Conservation (phyloP, 1,140 invertebrate species). For the Bombus balteatus region DNA sequence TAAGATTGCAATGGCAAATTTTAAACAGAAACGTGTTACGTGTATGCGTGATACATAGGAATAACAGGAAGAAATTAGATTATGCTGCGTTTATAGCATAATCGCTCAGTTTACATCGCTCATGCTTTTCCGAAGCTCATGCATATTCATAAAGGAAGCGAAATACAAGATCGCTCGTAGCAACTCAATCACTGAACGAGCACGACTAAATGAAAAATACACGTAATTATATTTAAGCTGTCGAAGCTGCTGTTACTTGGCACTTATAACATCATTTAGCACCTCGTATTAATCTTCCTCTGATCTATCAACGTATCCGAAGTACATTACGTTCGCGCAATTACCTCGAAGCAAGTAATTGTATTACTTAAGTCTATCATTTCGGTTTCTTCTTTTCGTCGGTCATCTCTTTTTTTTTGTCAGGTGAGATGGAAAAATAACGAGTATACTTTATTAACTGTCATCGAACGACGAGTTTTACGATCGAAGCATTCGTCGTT, state of each 20-base stretch:
- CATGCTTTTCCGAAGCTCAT: background rate
- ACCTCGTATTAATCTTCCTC: background rate
- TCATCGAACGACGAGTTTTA: background rate
- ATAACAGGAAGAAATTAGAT: too few relatives aligned
- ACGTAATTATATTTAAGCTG: background rate
- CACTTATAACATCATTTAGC: background rate
- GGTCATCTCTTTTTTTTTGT: background rate
- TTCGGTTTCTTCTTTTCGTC: background rate
- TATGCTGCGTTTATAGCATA: too few relatives aligned
- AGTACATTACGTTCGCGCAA: background rate
- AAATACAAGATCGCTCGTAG: background rate
- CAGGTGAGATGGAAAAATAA: background rate
- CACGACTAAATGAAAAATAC: background rate
- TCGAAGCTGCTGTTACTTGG: background rate
- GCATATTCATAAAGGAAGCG: constrained; percentile 35
- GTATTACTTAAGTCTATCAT: background rate
- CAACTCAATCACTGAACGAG: constrained; percentile 8
- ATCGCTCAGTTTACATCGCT: constrained; percentile 4
- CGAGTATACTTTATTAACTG: background rate
- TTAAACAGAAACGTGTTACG: too few relatives aligned
- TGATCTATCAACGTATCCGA: background rate
- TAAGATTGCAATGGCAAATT: too few relatives aligned
- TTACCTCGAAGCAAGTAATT: background rate
- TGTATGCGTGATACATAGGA: too few relatives aligned
- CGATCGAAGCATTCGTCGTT: background rate